These are phyloP conservation scores for Nomada ferruginata DNA, from an alignment of 2,888 invertebrate genomes.

Conservation along the genomic window DNA sequence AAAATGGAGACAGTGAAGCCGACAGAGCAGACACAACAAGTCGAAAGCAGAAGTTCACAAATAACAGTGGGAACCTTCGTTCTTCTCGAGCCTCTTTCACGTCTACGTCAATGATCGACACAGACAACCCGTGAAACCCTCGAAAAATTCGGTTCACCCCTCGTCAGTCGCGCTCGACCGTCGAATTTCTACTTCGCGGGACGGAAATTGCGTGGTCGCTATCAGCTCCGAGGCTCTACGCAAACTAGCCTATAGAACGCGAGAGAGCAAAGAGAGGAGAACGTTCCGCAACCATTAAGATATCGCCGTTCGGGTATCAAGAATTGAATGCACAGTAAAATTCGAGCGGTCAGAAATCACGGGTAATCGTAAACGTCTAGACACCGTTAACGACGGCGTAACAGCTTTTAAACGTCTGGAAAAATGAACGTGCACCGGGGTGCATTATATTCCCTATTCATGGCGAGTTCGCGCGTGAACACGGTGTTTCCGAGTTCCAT, in stretches of 20 bases:
- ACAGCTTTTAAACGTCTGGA: constrained; percentile 5
- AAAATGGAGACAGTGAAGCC: constrained; percentile 1
- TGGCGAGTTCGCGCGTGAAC: background rate
- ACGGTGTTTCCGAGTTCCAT: background rate
- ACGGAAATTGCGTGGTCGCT: background rate
- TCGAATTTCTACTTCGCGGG: background rate
- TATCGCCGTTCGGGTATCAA: constrained; percentile 16
- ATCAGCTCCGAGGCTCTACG: background rate
- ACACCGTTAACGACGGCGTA: constrained; percentile 31
- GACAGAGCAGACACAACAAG: constrained; percentile 33
- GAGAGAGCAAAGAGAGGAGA: constrained; percentile 1
- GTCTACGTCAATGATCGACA: background rate
- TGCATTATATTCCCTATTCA: constrained; percentile 11
- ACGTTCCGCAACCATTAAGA: constrained; percentile 22
- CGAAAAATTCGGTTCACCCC: too few species aligned
- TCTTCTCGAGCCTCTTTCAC: background rate
- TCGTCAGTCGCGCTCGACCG: too few species aligned
- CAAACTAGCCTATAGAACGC: background rate
- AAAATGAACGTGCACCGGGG: background rate
- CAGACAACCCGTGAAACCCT: too few species aligned
- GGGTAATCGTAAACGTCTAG: constrained; percentile 41
- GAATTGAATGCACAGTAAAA: constrained; percentile 28
- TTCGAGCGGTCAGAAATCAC: constrained; percentile 35
- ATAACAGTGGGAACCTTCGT: background rate
- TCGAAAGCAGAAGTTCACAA: constrained; percentile 11